These are phyloP conservation scores for Theretra japonica DNA, from an alignment of 2,888 invertebrate species.

Conservation along the genomic window DNA sequence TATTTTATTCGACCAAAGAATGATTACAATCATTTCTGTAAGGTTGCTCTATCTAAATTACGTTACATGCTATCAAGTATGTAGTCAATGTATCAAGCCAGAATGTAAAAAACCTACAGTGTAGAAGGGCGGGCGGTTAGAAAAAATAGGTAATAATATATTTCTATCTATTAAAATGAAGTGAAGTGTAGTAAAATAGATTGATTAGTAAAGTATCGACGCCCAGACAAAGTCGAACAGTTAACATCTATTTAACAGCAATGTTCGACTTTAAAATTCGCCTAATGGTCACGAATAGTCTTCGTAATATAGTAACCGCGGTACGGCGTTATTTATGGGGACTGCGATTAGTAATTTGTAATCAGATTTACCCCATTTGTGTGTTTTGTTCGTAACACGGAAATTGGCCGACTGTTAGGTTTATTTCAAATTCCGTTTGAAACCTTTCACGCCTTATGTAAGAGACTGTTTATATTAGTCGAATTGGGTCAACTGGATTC, in stretches of 20 bases:
- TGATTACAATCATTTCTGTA: too few species aligned
- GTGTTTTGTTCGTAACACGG: constrained; percentile 34
- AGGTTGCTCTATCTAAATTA: too few species aligned
- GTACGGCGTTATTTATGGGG: constrained; percentile 56
- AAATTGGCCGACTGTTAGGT: constrained; percentile 15
- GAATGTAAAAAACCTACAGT: too few species aligned
- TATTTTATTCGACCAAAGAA: too few species aligned
- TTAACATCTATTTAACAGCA: constrained; percentile 52
- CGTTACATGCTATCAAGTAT: too few species aligned
- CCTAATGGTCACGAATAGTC: constrained; percentile 61
- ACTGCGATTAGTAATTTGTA: constrained; percentile 53
- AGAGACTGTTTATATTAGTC: background rate
- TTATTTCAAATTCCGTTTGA: constrained; percentile 20
- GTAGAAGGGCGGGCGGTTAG: too few species aligned
- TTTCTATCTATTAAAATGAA: too few species aligned
- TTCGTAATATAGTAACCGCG: constrained; percentile 54
- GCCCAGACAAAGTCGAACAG: background rate
- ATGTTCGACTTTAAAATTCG: constrained; percentile 57
- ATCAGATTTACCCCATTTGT: constrained; percentile 44
- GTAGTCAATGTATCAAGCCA: too few species aligned
- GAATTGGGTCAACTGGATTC: too few species aligned
- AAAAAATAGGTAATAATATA: too few species aligned
- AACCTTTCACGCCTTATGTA: constrained; percentile 13
- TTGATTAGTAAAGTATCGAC: background rate
- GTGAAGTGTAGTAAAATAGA: background rate